phyloP scores from a whole-genome alignment of 2,113 vertebrate species.

The Salvelinus sp. region DNA sequence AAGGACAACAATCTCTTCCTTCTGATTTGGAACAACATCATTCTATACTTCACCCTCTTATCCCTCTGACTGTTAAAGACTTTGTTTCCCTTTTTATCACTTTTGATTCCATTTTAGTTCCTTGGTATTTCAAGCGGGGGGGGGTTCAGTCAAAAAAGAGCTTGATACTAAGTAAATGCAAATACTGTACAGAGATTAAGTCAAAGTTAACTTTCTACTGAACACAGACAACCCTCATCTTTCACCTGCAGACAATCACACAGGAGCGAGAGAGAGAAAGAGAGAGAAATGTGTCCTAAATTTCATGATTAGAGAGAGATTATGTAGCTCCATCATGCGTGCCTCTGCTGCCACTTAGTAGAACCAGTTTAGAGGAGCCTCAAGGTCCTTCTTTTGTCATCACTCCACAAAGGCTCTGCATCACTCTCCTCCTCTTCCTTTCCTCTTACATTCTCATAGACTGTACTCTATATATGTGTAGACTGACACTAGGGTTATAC shows the following conservation, averaged over 20 bases:
- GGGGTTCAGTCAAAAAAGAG: too few species aligned
- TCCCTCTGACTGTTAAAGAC: background rate
- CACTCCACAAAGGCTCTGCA: background rate
- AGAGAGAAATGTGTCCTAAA: background rate
- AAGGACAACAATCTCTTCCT: slow-evolving; percentile 19
- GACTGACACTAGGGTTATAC: too few species aligned
- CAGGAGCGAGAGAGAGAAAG: background rate
- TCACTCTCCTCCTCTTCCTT: background rate
- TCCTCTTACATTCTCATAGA: background rate
- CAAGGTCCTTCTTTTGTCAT: slow-evolving; percentile 45
- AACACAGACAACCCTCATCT: background rate
- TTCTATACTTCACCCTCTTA: background rate
- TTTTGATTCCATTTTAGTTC: too few species aligned
- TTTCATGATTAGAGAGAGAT: background rate
- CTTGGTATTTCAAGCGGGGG: too few species aligned
- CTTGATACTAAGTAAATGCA: slow-evolving; percentile 12
- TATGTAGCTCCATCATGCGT: background rate
- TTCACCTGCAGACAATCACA: background rate
- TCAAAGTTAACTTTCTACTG: slow-evolving; percentile 38
- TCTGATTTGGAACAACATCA: background rate
- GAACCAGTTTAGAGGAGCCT: slow-evolving; percentile 28
- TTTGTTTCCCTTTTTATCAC: too few species aligned
- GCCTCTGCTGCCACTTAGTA: background rate
- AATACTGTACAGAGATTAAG: slow-evolving; percentile 19
- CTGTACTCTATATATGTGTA: background rate